Conservation (phyloP, 2,113 vertebrate species). For the Anoura caudifer region DNA sequence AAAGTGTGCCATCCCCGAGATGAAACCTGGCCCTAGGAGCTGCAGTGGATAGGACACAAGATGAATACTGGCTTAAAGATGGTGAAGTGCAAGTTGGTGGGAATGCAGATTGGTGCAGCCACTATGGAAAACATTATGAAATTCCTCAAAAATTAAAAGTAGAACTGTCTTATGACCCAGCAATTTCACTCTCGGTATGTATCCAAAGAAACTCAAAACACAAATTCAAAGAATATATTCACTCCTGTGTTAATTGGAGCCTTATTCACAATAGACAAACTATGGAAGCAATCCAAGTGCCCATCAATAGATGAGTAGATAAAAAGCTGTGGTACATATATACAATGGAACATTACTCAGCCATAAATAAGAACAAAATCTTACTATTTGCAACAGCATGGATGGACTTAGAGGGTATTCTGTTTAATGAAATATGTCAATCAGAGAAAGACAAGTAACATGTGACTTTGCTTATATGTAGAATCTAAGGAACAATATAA, state of each 20-base stretch:
- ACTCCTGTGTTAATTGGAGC: background rate
- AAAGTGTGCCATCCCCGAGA: background rate
- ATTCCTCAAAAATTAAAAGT: background rate
- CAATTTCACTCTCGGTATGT: background rate
- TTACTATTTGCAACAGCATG: background rate
- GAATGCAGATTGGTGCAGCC: background rate
- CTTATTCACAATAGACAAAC: background rate
- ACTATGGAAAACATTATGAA: background rate
- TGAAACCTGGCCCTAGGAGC: background rate
- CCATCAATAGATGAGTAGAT: background rate
- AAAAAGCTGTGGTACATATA: background rate
- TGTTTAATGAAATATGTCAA: background rate
- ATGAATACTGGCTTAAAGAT: background rate
- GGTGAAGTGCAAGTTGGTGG: background rate
- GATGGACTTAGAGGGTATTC: background rate
- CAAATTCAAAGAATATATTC: background rate
- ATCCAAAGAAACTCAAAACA: background rate
- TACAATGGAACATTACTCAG: background rate
- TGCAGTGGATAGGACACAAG: background rate
- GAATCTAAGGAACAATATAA: background rate
- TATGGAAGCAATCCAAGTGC: background rate
- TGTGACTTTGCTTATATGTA: background rate
- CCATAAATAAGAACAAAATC: background rate
- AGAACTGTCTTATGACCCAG: background rate
- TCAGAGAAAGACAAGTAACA: background rate